These are phyloP conservation scores for Paraplagusia blochii DNA, from an alignment of 2,113 vertebrate genomes.

Conservation along the genomic window DNA sequence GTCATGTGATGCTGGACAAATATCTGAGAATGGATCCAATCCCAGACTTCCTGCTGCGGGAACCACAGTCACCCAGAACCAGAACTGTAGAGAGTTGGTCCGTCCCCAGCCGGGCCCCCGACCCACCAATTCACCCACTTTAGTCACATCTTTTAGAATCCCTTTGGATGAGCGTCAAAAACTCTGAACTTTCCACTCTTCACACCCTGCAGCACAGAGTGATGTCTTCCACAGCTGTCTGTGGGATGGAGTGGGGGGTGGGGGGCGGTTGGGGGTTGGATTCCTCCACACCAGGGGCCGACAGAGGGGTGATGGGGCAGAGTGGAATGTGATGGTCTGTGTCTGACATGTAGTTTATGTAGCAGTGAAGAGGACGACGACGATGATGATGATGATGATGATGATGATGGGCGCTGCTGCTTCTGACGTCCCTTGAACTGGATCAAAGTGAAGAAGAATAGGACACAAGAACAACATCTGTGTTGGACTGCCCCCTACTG, in stretches of 20 bases:
- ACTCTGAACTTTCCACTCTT: too few relatives aligned
- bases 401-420: slow-evolving; percentile 25
- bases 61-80: too few relatives aligned
- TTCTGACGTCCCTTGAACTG: slow-evolving; percentile 53
- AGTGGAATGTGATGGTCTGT: slow-evolving; percentile 45
- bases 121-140: slow-evolving; percentile 18
- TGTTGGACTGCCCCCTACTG: slow-evolving; percentile 71
- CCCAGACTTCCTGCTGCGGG: slow-evolving; percentile 9
- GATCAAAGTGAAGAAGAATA: slow-evolving; percentile 28
- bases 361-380: too few relatives aligned
- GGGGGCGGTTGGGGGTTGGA: too few relatives aligned
- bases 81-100: too few relatives aligned
- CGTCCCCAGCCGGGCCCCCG: too few relatives aligned
- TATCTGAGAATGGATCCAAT: slow-evolving; percentile 18
- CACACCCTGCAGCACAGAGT: slow-evolving; percentile 29
- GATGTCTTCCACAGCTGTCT: slow-evolving; percentile 70
- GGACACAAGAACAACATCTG: slow-evolving; percentile 24
- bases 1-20: slow-evolving; percentile 8
- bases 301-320: slow-evolving; percentile 5
- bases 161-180: slow-evolving; percentile 27
- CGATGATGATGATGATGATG: slow-evolving; percentile 25
- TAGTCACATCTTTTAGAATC: slow-evolving; percentile 24
- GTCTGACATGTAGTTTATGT: slow-evolving; percentile 53
- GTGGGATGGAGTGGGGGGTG: slow-evolving; percentile 11
- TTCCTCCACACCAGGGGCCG: slow-evolving; percentile 56